A percentile compares a stretch with the other conserved stretches of the same genome.
phyloP scores from a whole-genome alignment of 92 coral and sea anemone genomes.

The Hydrozoanthus gracilis region DNA sequence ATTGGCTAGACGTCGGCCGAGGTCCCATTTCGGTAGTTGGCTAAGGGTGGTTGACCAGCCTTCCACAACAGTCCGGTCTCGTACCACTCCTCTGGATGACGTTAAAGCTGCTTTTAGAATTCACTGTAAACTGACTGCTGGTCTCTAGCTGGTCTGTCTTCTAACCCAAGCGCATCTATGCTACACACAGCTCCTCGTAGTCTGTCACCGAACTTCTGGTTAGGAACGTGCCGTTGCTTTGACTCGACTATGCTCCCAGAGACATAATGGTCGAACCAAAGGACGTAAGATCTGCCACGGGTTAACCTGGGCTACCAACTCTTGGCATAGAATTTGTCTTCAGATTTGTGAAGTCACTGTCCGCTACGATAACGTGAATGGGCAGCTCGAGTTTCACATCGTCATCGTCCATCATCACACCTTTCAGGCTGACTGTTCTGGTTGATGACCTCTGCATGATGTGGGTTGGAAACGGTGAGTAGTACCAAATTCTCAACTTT shows the following conservation, averaged over 20 bases:
- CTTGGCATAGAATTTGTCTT: conserved; percentile 42
- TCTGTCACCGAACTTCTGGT: too few species aligned
- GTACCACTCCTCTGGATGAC: neutral
- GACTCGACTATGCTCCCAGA: conserved; percentile 7
- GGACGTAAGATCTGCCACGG: conserved; percentile 46
- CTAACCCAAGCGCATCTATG: neutral
- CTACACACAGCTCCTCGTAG: conserved; percentile 9
- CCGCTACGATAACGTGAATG: conserved; percentile 51
- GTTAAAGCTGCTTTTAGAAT: neutral
- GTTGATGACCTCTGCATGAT: conserved; percentile 22
- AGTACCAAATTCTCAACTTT: conserved; percentile 26
- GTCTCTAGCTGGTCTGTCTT: neutral
- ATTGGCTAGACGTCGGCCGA: neutral
- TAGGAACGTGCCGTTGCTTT: neutral
- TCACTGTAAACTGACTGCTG: neutral
- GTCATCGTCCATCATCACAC: conserved; percentile 36
- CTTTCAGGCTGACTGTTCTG: conserved; percentile 1
- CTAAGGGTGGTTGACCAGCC: conserved; percentile 4
- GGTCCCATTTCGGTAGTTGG: neutral
- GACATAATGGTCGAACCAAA: conserved; percentile 59
- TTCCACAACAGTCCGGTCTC: neutral
- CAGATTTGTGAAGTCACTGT: conserved; percentile 41
- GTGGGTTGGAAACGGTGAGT: conserved; percentile 41
- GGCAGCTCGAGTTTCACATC: conserved; percentile 38
- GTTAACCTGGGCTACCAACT: conserved; percentile 19